Conservation (phyloP, 2,888 invertebrate species). For the Volucella inanis region DNA sequence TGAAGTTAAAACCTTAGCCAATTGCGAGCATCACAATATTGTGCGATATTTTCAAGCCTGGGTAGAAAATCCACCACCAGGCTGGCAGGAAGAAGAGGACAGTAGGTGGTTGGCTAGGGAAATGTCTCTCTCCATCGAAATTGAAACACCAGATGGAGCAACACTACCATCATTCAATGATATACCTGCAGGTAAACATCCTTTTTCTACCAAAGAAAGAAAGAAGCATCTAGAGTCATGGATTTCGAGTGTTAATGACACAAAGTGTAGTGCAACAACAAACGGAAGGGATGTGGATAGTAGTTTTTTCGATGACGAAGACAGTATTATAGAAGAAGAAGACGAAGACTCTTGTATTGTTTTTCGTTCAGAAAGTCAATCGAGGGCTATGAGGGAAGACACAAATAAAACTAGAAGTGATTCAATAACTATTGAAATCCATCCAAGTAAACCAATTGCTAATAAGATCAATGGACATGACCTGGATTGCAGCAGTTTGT, state of each 20-base stretch:
- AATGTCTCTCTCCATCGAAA: conserved; percentile 82
- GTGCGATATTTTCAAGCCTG: conserved; percentile 96
- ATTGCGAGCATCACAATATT: conserved; percentile 96
- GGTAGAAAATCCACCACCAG: conserved; percentile 95
- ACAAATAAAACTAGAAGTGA: conserved; percentile 53
- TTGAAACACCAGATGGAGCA: conserved; percentile 81
- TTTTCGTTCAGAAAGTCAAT: conserved; percentile 81
- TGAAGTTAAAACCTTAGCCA: conserved; percentile 97
- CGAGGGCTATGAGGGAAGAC: conserved; percentile 76
- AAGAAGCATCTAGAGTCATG: conserved; percentile 70
- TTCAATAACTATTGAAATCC: conserved; percentile 80
- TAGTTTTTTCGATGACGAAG: conserved; percentile 76
- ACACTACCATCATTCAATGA: conserved; percentile 77
- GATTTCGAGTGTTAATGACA: conserved; percentile 69
- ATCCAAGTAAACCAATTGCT: conserved; percentile 77
- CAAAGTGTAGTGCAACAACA: conserved; percentile 63
- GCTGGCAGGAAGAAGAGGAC: conserved; percentile 94
- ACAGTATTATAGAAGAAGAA: conserved; percentile 74
- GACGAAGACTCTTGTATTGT: conserved; percentile 81
- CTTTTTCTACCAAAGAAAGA: conserved; percentile 41
- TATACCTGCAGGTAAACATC: conserved; percentile 4
- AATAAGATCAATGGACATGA: conserved; percentile 66
- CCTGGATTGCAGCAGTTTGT: conserved; percentile 80
- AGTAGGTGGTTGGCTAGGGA: conserved; percentile 82
- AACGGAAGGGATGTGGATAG: conserved; percentile 77